phyloP scores from a whole-genome alignment of 2,113 vertebrate genomes.

The Pollimyrus isidori region DNA sequence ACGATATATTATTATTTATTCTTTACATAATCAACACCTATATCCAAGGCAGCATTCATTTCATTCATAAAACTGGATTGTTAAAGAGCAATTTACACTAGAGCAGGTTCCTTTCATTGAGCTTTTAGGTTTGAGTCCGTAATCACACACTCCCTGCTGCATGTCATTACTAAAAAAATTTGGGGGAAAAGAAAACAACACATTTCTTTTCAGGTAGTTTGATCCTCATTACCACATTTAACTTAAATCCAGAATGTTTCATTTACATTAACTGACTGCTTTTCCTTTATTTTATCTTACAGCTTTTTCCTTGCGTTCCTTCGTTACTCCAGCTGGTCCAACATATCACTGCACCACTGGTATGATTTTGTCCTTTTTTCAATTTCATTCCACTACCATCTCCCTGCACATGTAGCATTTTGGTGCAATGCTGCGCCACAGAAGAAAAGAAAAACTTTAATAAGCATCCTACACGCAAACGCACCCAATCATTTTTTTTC shows the following conservation, averaged over 20 bases:
- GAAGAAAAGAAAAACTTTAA: conserved; percentile 1
- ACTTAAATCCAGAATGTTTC: not conserved
- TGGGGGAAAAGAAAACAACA: not conserved
- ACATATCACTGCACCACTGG: not conserved
- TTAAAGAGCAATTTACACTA: not conserved
- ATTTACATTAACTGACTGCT: not conserved
- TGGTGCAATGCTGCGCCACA: not conserved
- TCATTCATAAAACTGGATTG: not conserved
- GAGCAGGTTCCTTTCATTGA: not conserved
- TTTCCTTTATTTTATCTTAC: not conserved
- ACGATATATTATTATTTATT: not conserved
- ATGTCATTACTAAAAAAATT: not conserved
- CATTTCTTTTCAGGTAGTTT: not conserved
- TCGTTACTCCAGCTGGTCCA: not conserved
- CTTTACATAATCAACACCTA: not conserved
- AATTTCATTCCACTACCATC: not conserved
- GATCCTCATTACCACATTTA: not conserved
- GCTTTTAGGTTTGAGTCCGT: not conserved
- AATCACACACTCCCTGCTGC: not conserved
- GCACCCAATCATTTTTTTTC: not conserved
- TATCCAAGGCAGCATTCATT: not conserved
- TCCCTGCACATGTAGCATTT: not conserved
- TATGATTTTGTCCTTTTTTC: not conserved
- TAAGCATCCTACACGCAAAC: not conserved
- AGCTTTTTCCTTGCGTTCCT: not conserved